Conservation (phyloP, 2,113 vertebrate species). For the Ancistrus triradiatus region DNA sequence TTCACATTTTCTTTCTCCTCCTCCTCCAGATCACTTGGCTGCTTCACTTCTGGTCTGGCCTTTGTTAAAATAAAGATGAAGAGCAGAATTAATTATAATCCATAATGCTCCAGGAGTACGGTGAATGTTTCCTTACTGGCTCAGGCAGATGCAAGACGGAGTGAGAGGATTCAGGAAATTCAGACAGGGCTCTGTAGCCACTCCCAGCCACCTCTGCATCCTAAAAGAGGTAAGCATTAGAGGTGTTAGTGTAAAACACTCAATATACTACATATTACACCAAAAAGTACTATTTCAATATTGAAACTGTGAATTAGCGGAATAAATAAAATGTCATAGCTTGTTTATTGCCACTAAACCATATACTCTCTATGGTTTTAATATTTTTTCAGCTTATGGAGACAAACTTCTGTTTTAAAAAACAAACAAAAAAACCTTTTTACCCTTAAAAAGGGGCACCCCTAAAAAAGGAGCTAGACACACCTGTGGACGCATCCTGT, state of each 20-base stretch:
- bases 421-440: no score
- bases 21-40: conserved; percentile 57
- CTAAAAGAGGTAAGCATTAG: conserved; percentile 58
- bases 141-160: conserved; percentile 82
- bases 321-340: no score
- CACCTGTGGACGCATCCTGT: no score
- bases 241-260: background rate
- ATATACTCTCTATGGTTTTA: no score
- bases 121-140: conserved; percentile 63
- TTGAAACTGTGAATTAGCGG: no score
- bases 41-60: conserved; percentile 58
- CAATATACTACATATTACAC: background rate
- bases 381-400: no score
- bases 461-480: no score
- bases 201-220: conserved; percentile 74
- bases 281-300: background rate
- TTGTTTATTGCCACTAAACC: no score
- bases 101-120: background rate
- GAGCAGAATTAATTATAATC: background rate
- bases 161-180: conserved; percentile 74
- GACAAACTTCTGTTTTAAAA: no score
- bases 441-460: no score
- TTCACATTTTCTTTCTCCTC: conserved; percentile 58
- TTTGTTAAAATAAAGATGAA: no score
- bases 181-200: conserved; percentile 84